A percentile compares a stretch with the other conserved stretches of the same genome.
phyloP scores from a whole-genome alignment of 2,113 vertebrate species.

The Empidonax traillii region DNA sequence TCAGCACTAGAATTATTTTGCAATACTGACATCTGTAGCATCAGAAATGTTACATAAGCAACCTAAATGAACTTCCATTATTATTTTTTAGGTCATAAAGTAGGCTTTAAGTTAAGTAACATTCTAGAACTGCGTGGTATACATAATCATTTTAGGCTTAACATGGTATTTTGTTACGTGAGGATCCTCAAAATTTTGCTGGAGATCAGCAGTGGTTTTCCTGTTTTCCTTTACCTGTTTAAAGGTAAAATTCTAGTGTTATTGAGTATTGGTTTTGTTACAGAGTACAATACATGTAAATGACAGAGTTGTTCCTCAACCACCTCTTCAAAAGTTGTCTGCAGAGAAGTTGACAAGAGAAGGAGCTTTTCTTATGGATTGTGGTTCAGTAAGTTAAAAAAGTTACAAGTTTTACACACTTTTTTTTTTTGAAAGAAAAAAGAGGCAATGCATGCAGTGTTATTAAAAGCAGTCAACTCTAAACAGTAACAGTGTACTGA shows the following conservation, averaged over 20 bases:
- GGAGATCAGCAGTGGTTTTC: background rate
- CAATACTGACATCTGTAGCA: background rate
- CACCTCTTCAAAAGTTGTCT: conserved; percentile 87
- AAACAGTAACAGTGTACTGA: background rate
- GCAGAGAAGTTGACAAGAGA: conserved; percentile 89
- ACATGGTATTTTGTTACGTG: background rate
- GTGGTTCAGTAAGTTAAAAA: conserved; percentile 84
- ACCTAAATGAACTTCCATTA: background rate
- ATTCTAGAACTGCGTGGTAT: background rate
- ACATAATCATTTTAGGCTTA: background rate
- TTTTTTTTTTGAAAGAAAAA: background rate
- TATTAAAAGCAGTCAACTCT: background rate
- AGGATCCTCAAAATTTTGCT: background rate
- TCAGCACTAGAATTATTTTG: background rate
- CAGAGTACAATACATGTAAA: conserved; percentile 91
- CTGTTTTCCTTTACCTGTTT: background rate
- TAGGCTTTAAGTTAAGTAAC: background rate
- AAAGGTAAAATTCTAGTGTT: background rate
- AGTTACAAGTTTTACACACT: conserved; percentile 38
- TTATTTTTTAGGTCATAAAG: background rate
- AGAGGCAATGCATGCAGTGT: background rate
- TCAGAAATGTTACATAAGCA: background rate
- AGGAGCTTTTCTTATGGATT: conserved; percentile 95
- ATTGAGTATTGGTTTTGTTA: background rate
- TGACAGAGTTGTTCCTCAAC: conserved; percentile 89